Conservation (phyloP, 2,113 vertebrate genomes). For the Anoura caudifer region DNA sequence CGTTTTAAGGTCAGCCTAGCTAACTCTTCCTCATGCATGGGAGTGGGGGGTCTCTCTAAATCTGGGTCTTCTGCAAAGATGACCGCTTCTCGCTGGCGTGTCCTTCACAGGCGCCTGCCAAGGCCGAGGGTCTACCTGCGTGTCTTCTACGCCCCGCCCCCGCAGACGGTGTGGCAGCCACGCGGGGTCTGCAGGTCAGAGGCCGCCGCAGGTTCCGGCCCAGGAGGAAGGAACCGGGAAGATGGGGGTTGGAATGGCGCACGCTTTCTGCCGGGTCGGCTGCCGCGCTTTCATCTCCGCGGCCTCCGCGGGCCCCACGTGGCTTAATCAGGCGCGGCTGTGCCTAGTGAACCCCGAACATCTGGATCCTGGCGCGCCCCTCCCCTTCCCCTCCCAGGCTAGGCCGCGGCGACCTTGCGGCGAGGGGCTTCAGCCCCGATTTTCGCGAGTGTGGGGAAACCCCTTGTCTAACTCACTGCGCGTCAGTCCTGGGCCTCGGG, state of each 20-base stretch:
- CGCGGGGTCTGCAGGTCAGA: slow-evolving; percentile 18
- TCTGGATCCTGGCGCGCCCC: slow-evolving; percentile 68
- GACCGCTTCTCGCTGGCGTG: neutral
- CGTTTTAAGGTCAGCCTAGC: neutral
- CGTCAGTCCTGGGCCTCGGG: neutral
- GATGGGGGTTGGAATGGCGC: neutral
- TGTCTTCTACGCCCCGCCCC: neutral
- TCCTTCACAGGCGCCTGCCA: slow-evolving; percentile 50
- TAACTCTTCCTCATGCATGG: neutral
- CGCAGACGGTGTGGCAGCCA: neutral
- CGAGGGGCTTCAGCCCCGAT: neutral
- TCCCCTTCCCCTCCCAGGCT: slow-evolving; percentile 47
- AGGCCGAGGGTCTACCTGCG: neutral
- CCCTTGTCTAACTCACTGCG: neutral
- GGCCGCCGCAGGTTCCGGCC: slow-evolving; percentile 59
- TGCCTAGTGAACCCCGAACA: slow-evolving; percentile 68
- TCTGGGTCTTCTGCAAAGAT: neutral
- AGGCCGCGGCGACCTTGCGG: neutral
- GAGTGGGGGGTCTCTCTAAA: neutral
- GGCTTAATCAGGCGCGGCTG: slow-evolving; percentile 78
- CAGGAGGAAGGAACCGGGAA: neutral
- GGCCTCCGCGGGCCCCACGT: slow-evolving; percentile 64
- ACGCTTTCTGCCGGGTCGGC: neutral
- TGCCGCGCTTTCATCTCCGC: slow-evolving; percentile 67
- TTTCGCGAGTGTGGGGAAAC: neutral